Evolutionary conservation across 2,113 vertebrate species (phyloP).

Genomic region (Callipepla squamata): DNA sequence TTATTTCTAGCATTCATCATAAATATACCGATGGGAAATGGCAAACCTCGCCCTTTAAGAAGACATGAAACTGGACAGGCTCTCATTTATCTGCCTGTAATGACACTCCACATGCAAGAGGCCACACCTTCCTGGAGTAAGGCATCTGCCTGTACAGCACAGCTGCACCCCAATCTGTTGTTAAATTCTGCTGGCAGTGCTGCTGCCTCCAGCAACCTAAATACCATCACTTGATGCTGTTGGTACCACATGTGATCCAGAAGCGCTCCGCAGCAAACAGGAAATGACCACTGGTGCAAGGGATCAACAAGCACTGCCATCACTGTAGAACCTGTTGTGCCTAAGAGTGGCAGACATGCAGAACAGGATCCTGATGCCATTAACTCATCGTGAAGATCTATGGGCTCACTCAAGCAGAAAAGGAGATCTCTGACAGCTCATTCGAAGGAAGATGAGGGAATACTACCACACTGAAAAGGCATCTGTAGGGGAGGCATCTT

Average conservation of each 20-base stretch:
- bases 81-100: background rate
- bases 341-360: background rate
- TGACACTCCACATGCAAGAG: accelerated
- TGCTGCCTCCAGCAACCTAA: background rate
- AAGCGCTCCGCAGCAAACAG: background rate
- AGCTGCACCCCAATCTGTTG: accelerated
- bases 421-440: background rate
- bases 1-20: background rate
- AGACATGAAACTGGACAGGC: background rate
- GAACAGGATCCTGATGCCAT: background rate
- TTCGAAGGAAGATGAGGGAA: background rate
- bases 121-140: accelerated
- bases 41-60: background rate
- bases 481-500: background rate
- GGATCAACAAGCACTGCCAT: background rate
- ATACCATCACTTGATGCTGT: background rate
- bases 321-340: background rate
- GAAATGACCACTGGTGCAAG: background rate
- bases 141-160: accelerated
- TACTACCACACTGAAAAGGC: background rate
- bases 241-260: background rate
- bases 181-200: accelerated
- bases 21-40: accelerated
- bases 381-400: background rate
- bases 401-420: background rate